Percentiles rank a stretch among this genome's conserved stretches.
phyloP scores from a whole-genome alignment of 1,140 invertebrate genomes.

The Periplaneta americana region DNA sequence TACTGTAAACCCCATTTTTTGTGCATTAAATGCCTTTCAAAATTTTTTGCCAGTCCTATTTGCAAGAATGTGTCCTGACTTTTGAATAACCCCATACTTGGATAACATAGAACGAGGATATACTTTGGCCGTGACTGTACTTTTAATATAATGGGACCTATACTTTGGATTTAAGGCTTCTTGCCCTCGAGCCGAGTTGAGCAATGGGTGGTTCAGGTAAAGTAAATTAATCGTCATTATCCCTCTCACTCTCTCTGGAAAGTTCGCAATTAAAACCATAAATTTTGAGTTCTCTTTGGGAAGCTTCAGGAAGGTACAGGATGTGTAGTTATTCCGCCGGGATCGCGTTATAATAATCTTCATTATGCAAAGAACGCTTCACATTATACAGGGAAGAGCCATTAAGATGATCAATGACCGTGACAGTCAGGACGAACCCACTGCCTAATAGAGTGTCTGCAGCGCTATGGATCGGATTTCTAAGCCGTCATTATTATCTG shows the following conservation, averaged over 20 bases:
- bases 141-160: too few species aligned
- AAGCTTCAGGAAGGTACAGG: not conserved
- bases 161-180: not conserved
- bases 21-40: too few species aligned
- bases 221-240: not conserved
- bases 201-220: not conserved
- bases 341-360: not conserved
- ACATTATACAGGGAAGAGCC: not conserved
- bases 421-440: too few species aligned
- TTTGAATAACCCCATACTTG: too few species aligned
- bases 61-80: too few species aligned
- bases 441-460: too few species aligned
- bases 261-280: not conserved
- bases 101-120: too few species aligned
- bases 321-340: not conserved
- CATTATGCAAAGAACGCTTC: not conserved
- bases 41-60: too few species aligned
- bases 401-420: not conserved
- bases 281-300: not conserved
- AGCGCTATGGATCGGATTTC: too few species aligned
- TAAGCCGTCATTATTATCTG: too few species aligned
- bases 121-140: not conserved
- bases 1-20: too few species aligned
- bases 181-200: not conserved
- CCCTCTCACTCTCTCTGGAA: not conserved